Evolutionary conservation across 2,113 vertebrate species (phyloP).

Genomic region (Pleuronectes platessa): DNA sequence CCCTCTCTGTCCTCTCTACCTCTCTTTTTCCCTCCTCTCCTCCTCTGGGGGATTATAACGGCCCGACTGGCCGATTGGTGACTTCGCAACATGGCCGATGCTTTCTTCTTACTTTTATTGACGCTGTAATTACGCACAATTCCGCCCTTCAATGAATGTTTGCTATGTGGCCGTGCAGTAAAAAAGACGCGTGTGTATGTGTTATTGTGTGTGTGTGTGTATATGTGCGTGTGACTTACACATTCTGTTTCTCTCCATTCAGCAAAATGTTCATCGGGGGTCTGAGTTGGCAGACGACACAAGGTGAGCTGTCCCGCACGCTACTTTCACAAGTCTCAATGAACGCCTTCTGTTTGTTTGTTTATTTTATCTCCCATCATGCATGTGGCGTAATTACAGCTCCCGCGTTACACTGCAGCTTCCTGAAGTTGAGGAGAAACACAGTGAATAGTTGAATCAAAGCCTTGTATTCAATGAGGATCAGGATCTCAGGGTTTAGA

Average conservation of each 20-base stretch:
- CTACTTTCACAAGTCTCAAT: slow-evolving; percentile 75
- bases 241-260: slow-evolving; percentile 81
- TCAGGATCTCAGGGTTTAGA: slow-evolving; percentile 71
- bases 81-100: slow-evolving; percentile 87
- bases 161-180: not conserved
- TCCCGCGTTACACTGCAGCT: not conserved
- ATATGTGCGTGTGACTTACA: slow-evolving; percentile 45
- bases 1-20: not conserved
- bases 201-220: too few species aligned
- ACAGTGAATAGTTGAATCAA: slow-evolving; percentile 66
- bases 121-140: slow-evolving; percentile 54
- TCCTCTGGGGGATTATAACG: slow-evolving; percentile 82
- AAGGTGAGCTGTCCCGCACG: slow-evolving; percentile 89
- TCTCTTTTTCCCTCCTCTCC: slow-evolving; percentile 11
- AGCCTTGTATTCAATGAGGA: slow-evolving; percentile 69
- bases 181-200: slow-evolving; percentile 26
- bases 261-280: slow-evolving; percentile 98
- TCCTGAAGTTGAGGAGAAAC: slow-evolving; percentile 45
- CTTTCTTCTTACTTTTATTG: slow-evolving; percentile 78
- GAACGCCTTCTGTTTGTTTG: slow-evolving; percentile 39
- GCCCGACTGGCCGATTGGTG: slow-evolving; percentile 77
- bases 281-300: slow-evolving; percentile 95
- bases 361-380: not conserved
- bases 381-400: not conserved
- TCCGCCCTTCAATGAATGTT: not conserved